phyloP scores from a whole-genome alignment of 2,113 vertebrate species.

The Trachemys scripta region DNA sequence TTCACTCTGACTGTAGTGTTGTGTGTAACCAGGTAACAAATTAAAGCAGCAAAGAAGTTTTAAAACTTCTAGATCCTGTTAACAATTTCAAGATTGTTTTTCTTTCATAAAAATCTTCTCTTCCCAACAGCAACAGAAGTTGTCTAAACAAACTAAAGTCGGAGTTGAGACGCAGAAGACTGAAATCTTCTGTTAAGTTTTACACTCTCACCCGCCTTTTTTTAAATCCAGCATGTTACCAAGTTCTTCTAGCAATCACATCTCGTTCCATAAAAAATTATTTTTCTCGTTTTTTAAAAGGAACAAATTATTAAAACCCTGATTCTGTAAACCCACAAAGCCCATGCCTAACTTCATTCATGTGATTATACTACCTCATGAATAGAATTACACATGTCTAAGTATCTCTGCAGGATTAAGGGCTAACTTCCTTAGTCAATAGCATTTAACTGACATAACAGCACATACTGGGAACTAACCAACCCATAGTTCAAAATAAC shows the following conservation, averaged over 20 bases:
- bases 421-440: neutral
- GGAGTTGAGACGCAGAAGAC: conserved; percentile 52
- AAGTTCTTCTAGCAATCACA: conserved; percentile 22
- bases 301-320: neutral
- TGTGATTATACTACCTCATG: neutral
- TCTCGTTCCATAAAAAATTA: neutral
- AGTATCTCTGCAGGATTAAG: neutral
- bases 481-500: conserved; percentile 10
- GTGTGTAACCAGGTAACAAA: conserved; percentile 4
- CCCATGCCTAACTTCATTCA: neutral
- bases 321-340: neutral
- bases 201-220: neutral
- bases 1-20: neutral
- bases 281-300: neutral
- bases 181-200: conserved; percentile 22
- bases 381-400: neutral
- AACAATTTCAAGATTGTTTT: neutral
- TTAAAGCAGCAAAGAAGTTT: neutral
- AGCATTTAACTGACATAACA: neutral
- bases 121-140: conserved; percentile 46
- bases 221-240: conserved; percentile 18
- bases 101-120: neutral
- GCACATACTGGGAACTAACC: neutral
- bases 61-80: conserved; percentile 12
- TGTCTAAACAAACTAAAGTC: conserved; percentile 1